phyloP scores from a whole-genome alignment of 2,113 vertebrate species.

The Delphinapterus leucas region DNA sequence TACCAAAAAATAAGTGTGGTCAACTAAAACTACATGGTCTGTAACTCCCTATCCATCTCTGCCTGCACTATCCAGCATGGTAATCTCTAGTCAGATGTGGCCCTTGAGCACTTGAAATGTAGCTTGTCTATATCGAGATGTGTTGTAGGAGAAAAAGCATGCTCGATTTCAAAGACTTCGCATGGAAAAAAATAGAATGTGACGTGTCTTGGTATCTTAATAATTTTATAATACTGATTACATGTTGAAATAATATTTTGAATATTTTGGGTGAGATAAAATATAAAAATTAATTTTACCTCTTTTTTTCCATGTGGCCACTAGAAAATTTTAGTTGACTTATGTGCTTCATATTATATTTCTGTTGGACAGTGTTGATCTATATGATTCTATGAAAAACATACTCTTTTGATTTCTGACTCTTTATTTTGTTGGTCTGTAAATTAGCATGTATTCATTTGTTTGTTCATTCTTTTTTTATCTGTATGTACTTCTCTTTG shows the following conservation, averaged over 20 bases:
- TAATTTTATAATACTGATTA: background rate
- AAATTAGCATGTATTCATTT: background rate
- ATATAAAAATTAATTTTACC: slow-evolving; percentile 12
- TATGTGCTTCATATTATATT: background rate
- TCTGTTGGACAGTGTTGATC: background rate
- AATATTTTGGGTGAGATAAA: background rate
- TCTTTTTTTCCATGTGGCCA: background rate
- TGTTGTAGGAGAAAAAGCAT: background rate
- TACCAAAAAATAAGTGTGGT: background rate
- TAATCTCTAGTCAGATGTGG: background rate
- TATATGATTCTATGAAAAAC: background rate
- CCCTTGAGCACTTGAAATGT: background rate
- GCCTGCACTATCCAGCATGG: fast-evolving
- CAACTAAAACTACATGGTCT: background rate
- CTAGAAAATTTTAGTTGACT: background rate
- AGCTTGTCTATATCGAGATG: background rate
- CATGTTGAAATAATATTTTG: background rate
- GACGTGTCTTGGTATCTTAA: background rate
- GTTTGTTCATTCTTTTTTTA: background rate
- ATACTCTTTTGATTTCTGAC: background rate
- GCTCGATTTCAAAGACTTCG: background rate
- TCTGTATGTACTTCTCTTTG: background rate
- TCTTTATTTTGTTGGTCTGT: background rate
- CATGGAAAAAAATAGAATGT: background rate
- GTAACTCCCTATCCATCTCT: background rate